A percentile compares a stretch with the other conserved stretches of the same genome.
These are phyloP conservation scores for Nemapogon koenigi DNA, from an alignment of 2,888 invertebrate species.

Conservation along the genomic window DNA sequence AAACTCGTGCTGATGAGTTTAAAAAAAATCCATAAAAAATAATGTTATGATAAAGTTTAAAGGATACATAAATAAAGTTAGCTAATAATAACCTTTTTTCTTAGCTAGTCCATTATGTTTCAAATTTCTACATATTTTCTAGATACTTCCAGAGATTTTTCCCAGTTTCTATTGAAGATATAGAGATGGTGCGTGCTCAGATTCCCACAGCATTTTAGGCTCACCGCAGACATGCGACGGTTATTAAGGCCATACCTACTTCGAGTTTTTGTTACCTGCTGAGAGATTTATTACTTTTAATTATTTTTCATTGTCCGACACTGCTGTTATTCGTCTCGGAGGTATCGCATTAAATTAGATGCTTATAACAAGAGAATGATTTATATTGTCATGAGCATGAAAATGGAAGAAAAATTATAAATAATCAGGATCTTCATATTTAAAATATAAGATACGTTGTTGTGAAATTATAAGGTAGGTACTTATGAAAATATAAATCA, in stretches of 20 bases:
- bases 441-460: no score
- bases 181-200: constrained; percentile 24
- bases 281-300: constrained; percentile 65
- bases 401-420: not conserved
- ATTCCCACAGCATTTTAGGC: constrained; percentile 44
- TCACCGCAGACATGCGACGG: constrained; percentile 52
- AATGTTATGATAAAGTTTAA: no score
- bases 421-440: not conserved
- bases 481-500: no score
- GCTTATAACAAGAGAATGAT: constrained; percentile 37
- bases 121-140: no score
- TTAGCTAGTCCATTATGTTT: no score
- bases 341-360: constrained; percentile 49
- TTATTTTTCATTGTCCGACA: constrained; percentile 58
- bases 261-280: constrained; percentile 60
- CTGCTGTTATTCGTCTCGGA: constrained; percentile 43
- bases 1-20: no score
- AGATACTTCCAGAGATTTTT: no score
- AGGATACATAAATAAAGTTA: no score
- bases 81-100: no score
- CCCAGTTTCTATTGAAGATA: no score
- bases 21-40: no score
- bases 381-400: constrained; percentile 22
- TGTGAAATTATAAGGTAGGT: no score
- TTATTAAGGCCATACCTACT: constrained; percentile 52